A percentile compares a stretch with the other conserved stretches of the same genome.
Conservation (phyloP, 2,888 invertebrate genomes). For the Cheilosia variabilis region DNA sequence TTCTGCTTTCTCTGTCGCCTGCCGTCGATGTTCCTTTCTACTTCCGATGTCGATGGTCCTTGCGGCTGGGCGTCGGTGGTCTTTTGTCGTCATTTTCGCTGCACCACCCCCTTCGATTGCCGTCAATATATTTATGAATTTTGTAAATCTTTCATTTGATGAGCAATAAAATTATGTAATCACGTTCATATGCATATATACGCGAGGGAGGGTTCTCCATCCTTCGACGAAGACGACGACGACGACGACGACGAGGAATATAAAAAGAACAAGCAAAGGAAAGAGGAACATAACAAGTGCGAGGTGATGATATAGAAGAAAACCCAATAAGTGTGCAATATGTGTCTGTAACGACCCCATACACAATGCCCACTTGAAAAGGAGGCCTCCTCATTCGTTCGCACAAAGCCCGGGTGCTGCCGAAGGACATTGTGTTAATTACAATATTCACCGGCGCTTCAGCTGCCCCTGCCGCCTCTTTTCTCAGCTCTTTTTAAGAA, state of each 20-base stretch:
- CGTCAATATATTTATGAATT: constrained; percentile 68
- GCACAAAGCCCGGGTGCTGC: constrained; percentile 34
- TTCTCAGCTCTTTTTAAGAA: constrained; percentile 14
- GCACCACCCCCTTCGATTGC: constrained; percentile 39
- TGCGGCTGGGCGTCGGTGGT: constrained; percentile 27
- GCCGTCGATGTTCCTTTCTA: constrained; percentile 22
- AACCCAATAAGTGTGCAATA: constrained; percentile 68
- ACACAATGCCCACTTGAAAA: constrained; percentile 62
- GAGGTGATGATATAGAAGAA: constrained; percentile 44
- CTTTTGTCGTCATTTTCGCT: constrained; percentile 20
- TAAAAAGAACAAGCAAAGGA: background rate
- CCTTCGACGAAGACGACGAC: background rate
- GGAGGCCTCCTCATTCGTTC: constrained; percentile 37
- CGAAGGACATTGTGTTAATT: constrained; percentile 72
- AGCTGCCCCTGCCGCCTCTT: constrained; percentile 5
- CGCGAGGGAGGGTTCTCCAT: background rate
- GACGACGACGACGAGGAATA: background rate
- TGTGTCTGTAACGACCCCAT: constrained; percentile 69
- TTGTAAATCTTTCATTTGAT: constrained; percentile 71
- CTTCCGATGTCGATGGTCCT: constrained; percentile 47
- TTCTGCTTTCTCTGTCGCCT: background rate
- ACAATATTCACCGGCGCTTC: constrained; percentile 54
- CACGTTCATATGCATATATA: constrained; percentile 38
- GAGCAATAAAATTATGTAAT: constrained; percentile 74
- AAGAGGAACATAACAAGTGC: constrained; percentile 12